Evolutionary conservation across 2,113 vertebrate species (phyloP).

Genomic region (Trinectes maculatus): DNA sequence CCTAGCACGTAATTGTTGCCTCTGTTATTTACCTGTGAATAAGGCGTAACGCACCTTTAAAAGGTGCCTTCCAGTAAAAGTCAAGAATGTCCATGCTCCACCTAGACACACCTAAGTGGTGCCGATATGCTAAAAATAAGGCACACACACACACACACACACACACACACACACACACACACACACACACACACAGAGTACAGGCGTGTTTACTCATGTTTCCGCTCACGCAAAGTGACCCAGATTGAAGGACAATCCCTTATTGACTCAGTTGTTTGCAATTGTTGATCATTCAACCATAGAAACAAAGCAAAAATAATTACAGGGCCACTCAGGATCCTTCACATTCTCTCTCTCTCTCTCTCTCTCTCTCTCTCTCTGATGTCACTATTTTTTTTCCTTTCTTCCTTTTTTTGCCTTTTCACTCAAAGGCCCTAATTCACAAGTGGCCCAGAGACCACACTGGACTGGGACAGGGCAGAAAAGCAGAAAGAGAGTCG

Average conservation of each 20-base stretch:
- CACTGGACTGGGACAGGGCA: slow-evolving; percentile 37
- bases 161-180: background rate
- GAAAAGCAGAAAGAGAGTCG: slow-evolving; percentile 47
- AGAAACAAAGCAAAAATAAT: slow-evolving; percentile 56
- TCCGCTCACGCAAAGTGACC: slow-evolving; percentile 5
- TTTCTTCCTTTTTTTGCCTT: slow-evolving; percentile 27
- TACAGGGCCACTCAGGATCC: slow-evolving; percentile 49
- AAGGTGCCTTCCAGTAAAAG: slow-evolving; percentile 13
- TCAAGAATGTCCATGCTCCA: slow-evolving; percentile 18
- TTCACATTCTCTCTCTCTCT: slow-evolving; percentile 32
- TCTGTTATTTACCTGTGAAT: slow-evolving; percentile 26
- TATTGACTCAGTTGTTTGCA: slow-evolving; percentile 28
- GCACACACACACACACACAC: background rate
- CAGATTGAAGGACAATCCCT: slow-evolving; percentile 1
- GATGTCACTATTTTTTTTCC: slow-evolving; percentile 57
- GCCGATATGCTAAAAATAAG: slow-evolving; percentile 1
- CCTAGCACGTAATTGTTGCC: slow-evolving; percentile 17
- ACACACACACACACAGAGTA: background rate
- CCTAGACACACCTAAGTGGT: slow-evolving; percentile 39
- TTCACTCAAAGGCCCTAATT: slow-evolving; percentile 67
- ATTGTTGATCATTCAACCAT: slow-evolving; percentile 26
- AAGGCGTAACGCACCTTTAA: background rate
- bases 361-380: slow-evolving; percentile 41
- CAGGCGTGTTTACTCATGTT: slow-evolving; percentile 5
- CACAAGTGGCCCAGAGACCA: slow-evolving; percentile 73